These are phyloP conservation scores for Aurelia coerulea DNA, from an alignment of 30 jellyfish, hydroid and myxozoan genomes.

Conservation along the genomic window DNA sequence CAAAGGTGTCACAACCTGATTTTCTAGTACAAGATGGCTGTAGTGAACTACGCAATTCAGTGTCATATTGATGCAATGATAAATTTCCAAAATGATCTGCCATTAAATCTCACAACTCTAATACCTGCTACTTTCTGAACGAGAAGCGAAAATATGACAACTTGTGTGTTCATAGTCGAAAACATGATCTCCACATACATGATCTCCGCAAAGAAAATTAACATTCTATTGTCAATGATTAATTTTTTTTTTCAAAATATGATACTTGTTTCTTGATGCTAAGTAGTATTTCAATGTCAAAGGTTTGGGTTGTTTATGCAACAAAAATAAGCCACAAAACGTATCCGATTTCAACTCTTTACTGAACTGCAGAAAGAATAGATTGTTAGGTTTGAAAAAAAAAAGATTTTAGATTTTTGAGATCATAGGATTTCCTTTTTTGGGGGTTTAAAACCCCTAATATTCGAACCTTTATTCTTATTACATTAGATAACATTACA, in stretches of 20 bases:
- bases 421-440: not conserved
- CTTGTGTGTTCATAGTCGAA: not conserved
- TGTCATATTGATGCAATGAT: slow-evolving; percentile 13
- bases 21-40: slow-evolving; percentile 19
- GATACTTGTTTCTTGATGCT: not conserved
- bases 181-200: not conserved
- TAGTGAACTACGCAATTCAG: slow-evolving; percentile 15
- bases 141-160: not conserved
- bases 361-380: not conserved
- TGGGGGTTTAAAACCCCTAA: slow-evolving; percentile 2
- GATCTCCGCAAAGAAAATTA: not conserved
- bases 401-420: not conserved
- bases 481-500: not conserved
- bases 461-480: not conserved
- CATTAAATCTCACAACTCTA: not conserved
- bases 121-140: slow-evolving; percentile 13
- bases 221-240: not conserved
- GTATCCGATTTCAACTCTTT: not conserved
- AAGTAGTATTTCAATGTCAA: not conserved
- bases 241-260: not conserved
- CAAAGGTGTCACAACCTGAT: slow-evolving; percentile 28
- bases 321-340: slow-evolving; percentile 11
- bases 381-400: not conserved
- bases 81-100: slow-evolving; percentile 8
- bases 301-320: not conserved